phyloP scores from a whole-genome alignment of 2,797 vertebrate species.

The Myotis planiceps region DNA sequence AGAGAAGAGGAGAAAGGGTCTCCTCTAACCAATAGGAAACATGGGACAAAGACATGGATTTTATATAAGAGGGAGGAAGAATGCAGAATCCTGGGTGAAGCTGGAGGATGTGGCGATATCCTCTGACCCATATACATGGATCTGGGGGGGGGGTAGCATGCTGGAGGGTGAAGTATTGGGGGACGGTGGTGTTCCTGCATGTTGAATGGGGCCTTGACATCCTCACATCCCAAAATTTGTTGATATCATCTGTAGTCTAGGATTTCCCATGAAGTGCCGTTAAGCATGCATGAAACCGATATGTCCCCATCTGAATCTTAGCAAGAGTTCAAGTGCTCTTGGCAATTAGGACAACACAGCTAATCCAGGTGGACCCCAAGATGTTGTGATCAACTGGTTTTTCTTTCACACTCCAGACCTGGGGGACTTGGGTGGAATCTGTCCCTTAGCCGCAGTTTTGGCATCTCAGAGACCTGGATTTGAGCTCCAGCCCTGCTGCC shows the following conservation, averaged over 20 bases:
- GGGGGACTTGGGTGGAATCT: not conserved
- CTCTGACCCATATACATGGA: rapidly evolving
- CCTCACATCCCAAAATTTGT: not conserved
- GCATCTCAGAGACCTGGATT: not conserved
- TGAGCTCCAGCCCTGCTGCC: not conserved
- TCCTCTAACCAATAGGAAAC: not conserved
- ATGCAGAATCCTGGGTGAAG: not conserved
- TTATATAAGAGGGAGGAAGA: not conserved
- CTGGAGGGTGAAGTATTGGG: rapidly evolving
- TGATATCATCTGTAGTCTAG: not conserved
- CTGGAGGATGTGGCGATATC: rapidly evolving
- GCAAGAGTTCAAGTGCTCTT: not conserved
- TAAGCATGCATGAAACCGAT: not conserved
- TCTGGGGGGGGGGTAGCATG: not conserved
- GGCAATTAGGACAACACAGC: not conserved
- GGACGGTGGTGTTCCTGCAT: not conserved
- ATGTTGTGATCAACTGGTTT: not conserved
- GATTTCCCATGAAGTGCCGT: not conserved
- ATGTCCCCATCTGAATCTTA: not conserved
- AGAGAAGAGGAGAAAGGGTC: slow-evolving; percentile 52
- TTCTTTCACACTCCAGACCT: not conserved
- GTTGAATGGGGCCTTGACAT: not conserved
- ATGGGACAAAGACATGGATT: not conserved
- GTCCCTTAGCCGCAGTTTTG: not conserved
- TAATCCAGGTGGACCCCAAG: not conserved